phyloP scores from a whole-genome alignment of 2,888 invertebrate genomes.

The Diadromus collaris region DNA sequence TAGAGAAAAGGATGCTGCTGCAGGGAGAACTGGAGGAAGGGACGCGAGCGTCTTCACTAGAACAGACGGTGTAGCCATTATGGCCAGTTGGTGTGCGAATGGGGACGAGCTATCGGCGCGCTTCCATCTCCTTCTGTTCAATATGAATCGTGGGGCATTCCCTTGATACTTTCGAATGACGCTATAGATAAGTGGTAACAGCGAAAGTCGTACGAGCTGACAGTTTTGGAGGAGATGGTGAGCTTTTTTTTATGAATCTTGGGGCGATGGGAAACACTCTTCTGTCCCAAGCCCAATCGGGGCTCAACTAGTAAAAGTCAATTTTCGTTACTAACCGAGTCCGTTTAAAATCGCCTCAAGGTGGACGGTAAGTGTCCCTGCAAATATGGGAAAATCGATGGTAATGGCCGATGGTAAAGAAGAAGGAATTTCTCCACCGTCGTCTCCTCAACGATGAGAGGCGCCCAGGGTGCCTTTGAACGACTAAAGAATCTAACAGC shows the following conservation, averaged over 20 bases:
- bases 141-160: neutral
- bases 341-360: neutral
- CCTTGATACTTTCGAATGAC: neutral
- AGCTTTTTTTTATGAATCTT: conserved; percentile 16
- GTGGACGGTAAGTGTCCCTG: conserved; percentile 4
- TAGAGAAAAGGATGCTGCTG: conserved; percentile 9
- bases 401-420: conserved; percentile 28
- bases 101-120: conserved; percentile 3
- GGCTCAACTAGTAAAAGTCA: no score
- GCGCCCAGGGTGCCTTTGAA: conserved; percentile 21
- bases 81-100: neutral
- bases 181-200: conserved; percentile 7
- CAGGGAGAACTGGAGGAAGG: conserved; percentile 20
- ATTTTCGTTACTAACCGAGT: no score
- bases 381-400: conserved; percentile 19
- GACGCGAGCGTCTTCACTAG: conserved; percentile 1
- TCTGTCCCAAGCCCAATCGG: no score
- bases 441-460: conserved; percentile 24
- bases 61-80: neutral
- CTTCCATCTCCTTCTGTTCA: neutral
- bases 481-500: conserved; percentile 41
- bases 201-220: neutral
- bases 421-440: conserved; percentile 35
- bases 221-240: conserved; percentile 2
- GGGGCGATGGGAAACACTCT: no score